Conservation (phyloP, 2,888 invertebrate species). For the Pammene fasciana region DNA sequence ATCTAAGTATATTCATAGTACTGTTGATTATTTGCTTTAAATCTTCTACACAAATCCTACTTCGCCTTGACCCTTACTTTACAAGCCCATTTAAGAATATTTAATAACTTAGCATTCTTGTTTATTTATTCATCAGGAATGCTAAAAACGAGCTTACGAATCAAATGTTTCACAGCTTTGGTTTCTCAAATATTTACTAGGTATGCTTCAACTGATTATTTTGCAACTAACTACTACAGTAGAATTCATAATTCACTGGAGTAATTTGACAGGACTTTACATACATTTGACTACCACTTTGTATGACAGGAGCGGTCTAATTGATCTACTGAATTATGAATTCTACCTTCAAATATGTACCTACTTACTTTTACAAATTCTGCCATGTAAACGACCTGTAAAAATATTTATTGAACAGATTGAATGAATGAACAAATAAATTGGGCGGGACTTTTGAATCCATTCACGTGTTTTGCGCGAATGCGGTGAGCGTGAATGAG, state of each 20-base stretch:
- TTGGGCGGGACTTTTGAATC: neutral
- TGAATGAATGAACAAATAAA: neutral
- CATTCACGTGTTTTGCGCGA: neutral
- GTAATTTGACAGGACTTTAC: too few species aligned
- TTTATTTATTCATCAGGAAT: neutral
- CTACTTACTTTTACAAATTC: neutral
- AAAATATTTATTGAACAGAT: neutral
- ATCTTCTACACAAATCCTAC: constrained; percentile 59
- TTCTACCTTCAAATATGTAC: too few species aligned
- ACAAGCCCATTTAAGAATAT: constrained; percentile 9
- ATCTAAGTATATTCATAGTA: constrained; percentile 51
- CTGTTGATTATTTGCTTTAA: constrained; percentile 54
- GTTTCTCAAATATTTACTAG: too few species aligned
- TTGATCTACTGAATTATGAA: too few species aligned
- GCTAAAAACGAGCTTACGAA: constrained; percentile 1
- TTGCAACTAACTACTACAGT: too few species aligned
- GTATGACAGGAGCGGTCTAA: too few species aligned
- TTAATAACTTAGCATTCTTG: constrained; percentile 5
- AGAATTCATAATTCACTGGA: too few species aligned
- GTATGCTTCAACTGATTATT: too few species aligned
- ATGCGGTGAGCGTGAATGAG: constrained; percentile 1
- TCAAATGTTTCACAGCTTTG: neutral
- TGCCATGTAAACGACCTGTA: neutral
- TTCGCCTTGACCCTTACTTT: constrained; percentile 42
- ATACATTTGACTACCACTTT: too few species aligned